These are phyloP conservation scores for Columba janthina DNA, from an alignment of 2,113 vertebrate genomes.

Conservation along the genomic window DNA sequence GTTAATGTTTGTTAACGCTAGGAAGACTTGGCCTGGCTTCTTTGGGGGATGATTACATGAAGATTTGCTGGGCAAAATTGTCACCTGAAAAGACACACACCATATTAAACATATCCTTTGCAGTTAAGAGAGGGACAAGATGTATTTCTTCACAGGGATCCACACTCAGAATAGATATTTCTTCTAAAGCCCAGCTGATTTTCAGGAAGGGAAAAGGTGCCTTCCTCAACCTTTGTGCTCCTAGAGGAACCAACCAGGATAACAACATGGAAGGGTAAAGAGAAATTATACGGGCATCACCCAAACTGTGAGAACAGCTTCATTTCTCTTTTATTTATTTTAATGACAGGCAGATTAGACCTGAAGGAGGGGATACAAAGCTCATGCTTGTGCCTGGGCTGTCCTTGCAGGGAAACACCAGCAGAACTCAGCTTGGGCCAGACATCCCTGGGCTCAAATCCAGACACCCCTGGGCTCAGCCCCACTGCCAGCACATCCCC, in stretches of 20 bases:
- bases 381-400: rapidly evolving
- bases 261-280: neutral
- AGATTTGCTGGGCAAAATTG: neutral
- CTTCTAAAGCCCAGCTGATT: neutral
- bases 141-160: neutral
- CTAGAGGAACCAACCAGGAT: neutral
- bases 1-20: neutral
- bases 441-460: neutral
- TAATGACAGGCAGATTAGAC: neutral
- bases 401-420: neutral
- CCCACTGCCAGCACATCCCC: neutral
- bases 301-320: neutral
- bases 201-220: neutral
- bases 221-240: neutral
- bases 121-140: neutral
- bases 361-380: neutral
- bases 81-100: neutral
- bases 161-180: neutral
- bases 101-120: neutral
- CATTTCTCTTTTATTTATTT: neutral
- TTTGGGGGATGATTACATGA: rapidly evolving
- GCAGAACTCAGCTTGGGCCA: neutral
- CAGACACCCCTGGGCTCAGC: neutral
- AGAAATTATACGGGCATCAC: neutral
- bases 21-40: neutral